phyloP scores from a whole-genome alignment of 2,888 invertebrate genomes.

The Cephonodes hylas region DNA sequence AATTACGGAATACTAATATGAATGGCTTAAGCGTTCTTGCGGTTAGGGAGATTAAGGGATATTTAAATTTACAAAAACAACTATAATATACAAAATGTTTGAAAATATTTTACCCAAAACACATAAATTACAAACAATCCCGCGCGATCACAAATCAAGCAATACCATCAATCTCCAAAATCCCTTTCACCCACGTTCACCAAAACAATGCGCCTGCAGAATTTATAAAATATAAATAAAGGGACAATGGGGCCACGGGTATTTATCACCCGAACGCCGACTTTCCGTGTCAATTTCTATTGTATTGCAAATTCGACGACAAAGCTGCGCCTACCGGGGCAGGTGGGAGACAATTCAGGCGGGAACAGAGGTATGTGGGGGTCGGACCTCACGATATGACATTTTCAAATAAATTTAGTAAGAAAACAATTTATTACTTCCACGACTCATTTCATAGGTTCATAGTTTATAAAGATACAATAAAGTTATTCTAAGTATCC shows the following conservation, averaged over 20 bases:
- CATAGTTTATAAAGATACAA: no score
- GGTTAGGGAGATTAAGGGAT: no score
- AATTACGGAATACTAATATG: no score
- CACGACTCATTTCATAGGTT: no score
- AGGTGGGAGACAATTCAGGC: slow-evolving; percentile 8
- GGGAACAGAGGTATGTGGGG: not conserved
- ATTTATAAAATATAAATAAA: slow-evolving; percentile 11
- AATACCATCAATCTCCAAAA: not conserved
- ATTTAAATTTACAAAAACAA: no score
- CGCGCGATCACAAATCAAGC: not conserved
- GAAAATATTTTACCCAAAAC: no score
- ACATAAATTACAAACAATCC: not conserved
- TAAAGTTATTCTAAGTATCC: no score
- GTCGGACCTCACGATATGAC: not conserved
- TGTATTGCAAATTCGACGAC: slow-evolving; percentile 17
- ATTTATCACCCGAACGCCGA: slow-evolving; percentile 13
- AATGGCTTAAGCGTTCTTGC: no score
- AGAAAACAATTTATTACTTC: no score
- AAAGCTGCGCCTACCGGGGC: slow-evolving; percentile 14
- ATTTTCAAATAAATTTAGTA: no score
- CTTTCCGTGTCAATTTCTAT: slow-evolving; percentile 16
- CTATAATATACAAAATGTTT: no score
- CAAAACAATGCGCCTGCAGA: not conserved
- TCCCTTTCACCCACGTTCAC: not conserved
- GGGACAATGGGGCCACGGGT: slow-evolving; percentile 9